These are phyloP conservation scores for Nudaria mundana DNA, from an alignment of 2,888 invertebrate genomes.

Conservation along the genomic window DNA sequence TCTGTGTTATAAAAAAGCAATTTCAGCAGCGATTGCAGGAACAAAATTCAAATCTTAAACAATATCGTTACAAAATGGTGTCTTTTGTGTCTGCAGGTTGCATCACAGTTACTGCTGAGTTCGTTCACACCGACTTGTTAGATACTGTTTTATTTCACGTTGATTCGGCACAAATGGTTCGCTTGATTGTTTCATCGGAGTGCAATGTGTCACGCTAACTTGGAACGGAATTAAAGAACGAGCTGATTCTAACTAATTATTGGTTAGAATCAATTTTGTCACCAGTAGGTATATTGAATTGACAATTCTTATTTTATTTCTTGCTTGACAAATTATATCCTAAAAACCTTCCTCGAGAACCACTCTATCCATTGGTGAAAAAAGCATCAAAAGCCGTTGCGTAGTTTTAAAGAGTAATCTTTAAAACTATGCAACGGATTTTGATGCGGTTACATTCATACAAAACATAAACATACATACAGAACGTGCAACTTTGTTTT, in stretches of 20 bases:
- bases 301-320: too few species aligned
- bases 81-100: constrained; percentile 31
- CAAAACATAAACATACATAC: too few species aligned
- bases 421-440: too few species aligned
- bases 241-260: not conserved
- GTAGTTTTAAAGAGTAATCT: too few species aligned
- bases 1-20: not conserved
- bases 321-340: too few species aligned
- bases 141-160: constrained; percentile 34
- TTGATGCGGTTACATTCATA: too few species aligned
- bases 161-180: constrained; percentile 30
- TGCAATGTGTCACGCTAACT: constrained; percentile 30
- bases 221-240: constrained; percentile 11
- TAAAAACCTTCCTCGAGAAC: too few species aligned
- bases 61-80: constrained; percentile 31
- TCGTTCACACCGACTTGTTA: constrained; percentile 38
- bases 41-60: constrained; percentile 16
- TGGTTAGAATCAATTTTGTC: too few species aligned
- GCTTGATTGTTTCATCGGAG: constrained; percentile 36
- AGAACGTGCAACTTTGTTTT: too few species aligned
- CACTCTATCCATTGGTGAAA: too few species aligned
- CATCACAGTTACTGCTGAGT: constrained; percentile 31
- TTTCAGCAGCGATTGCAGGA: constrained; percentile 3
- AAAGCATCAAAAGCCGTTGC: too few species aligned
- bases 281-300: too few species aligned